A percentile compares a stretch with the other conserved stretches of the same genome.
Conservation (phyloP, 2,797 vertebrate species). For the Galago senegalensis region DNA sequence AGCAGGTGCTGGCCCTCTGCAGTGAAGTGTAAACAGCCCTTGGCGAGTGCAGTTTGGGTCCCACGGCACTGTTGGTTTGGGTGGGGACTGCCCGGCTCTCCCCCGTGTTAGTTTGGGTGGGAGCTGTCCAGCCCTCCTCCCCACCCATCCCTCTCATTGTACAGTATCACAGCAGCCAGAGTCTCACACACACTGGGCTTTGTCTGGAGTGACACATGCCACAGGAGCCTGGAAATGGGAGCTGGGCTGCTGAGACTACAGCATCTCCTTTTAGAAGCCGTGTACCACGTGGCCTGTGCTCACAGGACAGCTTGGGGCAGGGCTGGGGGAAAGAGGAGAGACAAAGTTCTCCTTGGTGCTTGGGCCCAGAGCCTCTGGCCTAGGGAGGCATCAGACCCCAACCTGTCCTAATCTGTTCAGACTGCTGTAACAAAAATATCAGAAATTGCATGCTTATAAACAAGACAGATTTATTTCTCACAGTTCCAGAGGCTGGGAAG, state of each 20-base stretch:
- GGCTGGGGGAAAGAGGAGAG: not conserved
- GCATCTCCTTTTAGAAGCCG: not conserved
- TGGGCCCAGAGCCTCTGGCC: not conserved
- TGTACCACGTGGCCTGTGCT: not conserved
- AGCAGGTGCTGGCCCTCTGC: not conserved
- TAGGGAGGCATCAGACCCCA: not conserved
- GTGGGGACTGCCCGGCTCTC: not conserved
- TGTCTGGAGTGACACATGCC: not conserved
- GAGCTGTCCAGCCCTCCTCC: not conserved
- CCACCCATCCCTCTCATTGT: not conserved
- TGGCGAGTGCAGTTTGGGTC: not conserved
- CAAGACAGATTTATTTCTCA: not conserved
- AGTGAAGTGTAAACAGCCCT: not conserved
- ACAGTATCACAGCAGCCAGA: not conserved
- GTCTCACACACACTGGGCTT: not conserved
- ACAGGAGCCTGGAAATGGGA: not conserved
- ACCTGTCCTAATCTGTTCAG: not conserved
- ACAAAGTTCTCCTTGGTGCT: not conserved
- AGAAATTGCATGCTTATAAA: not conserved
- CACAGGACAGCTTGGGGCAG: not conserved
- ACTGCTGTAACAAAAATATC: not conserved
- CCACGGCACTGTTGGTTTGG: not conserved
- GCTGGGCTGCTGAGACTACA: not conserved
- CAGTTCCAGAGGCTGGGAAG: not conserved
- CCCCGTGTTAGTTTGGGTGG: not conserved